Evolutionary conservation across 2,113 vertebrate genomes (phyloP), one percentile per base, ranked within the genome.

Genomic region (Acinonyx jubatus): DNA sequence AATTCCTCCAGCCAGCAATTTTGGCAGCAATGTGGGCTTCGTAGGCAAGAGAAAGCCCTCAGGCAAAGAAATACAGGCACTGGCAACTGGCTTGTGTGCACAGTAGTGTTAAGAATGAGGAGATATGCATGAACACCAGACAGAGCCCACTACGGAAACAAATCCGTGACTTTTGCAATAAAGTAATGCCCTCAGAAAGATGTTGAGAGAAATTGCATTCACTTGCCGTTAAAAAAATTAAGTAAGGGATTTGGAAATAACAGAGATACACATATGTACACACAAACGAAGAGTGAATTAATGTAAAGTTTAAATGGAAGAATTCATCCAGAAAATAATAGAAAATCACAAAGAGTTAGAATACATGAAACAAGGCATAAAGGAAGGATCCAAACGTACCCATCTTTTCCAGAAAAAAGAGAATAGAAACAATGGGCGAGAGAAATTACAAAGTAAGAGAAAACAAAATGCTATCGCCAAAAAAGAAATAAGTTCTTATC

Each of bases 211-310:
- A 91, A 76, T 71, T 94, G 38, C 18, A 15, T 91, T 80, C 66
- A 85, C 38, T 76, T 19, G 4, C 36, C 8, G 7, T 89, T 81
- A 66, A 85, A 68, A 33, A 38, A 68, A 68, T n/a, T 38, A 90
- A 73, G 31, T 52, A 89, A 57, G 69, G 45, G 33, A 69, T 96
- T 94, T 84, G 57, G 76, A 88, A 94, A 91, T 66, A 89, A 45
- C 23, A 61, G 36, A 73, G 45, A 89, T 48, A 61, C 19, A 63
- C 31, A 95, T 33, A 87, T 16, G n/a, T 25, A 83, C 7, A 92
- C 69, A 83, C 81, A 78, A 90, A 92, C 50, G 63, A 96, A 73
- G 29, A 95, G 27, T 16, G 84, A 88, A 65, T 94, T 80, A 93
- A 16, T 85, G 25, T 81, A 88, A 93, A 79, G 29, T 55, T 93